Base-by-base conservation (phyloP, 1,140 invertebrate species). In the Oncopodura yosiiana region DNA sequence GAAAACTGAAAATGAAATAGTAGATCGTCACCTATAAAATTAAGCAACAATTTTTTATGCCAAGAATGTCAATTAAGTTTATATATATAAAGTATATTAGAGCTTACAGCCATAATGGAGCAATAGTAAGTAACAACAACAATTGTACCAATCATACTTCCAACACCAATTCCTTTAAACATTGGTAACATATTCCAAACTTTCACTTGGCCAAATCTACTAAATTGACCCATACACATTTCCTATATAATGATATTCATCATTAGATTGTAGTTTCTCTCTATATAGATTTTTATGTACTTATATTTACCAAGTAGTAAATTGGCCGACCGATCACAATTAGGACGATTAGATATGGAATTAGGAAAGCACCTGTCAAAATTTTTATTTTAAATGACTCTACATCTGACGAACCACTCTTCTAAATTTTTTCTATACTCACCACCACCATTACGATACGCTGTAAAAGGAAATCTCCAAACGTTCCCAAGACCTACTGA, bases 381-480 rank as follows among this genome's bases (percentile, higher is more conserved):
- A 34, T 54, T 54, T 44, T 19, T 34, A 34, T 34, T 9, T 12
- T 9, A 44, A 44, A 18, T 8, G 9, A 11, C 23, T n/a, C n/a
- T n/a, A n/a, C n/a, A n/a, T n/a, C n/a, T n/a, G n/a, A n/a, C n/a
- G n/a, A n/a, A n/a, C n/a, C n/a, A n/a, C n/a, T n/a, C n/a, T n/a
- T n/a, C n/a, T n/a, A n/a, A n/a, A n/a, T n/a, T n/a, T n/a, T n/a
- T n/a, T n/a, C n/a, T n/a, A n/a, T n/a, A 87, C 67, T 0, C 86
- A 87, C 71, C 46, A 64, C 72, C 72, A 32, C 72, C 71, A 52
- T 74, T 72, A 19, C 67, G 61, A 53, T 71, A 72, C 48, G 68
- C 71, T n/a, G 71, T 61, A 52, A 71, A 76, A 1, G 76, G 76
- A 65, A 77, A 78, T 23, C 76, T 58, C 76, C 76, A 77, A 19